Conservation (phyloP, 2,888 invertebrate species). For the Gerris lacustris region DNA sequence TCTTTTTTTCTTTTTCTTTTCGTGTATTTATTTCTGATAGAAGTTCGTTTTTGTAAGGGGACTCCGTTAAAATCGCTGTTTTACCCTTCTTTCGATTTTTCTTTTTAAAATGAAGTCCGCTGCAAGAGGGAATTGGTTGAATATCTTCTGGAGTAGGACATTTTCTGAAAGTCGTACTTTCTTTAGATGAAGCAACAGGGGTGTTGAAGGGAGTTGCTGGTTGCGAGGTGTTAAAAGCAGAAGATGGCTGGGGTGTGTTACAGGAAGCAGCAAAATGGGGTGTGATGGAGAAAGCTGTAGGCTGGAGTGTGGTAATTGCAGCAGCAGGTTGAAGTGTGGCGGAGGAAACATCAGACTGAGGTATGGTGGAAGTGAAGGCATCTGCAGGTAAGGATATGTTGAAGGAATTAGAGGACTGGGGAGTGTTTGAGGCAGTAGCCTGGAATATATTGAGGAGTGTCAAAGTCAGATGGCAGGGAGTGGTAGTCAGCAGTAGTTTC, state of each 20-base stretch:
- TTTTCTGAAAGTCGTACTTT: conserved; percentile 8
- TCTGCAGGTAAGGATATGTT: too few relatives aligned
- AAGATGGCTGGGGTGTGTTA: conserved; percentile 2
- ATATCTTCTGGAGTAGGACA: not conserved
- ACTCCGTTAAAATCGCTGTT: not conserved
- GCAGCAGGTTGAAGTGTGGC: not conserved
- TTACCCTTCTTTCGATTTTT: not conserved
- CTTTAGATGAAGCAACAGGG: conserved; percentile 8
- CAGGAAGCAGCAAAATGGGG: conserved; percentile 1
- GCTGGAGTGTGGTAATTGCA: not conserved
- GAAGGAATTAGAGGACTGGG: too few relatives aligned
- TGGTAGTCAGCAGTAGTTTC: too few relatives aligned
- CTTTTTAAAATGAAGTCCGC: conserved; percentile 4
- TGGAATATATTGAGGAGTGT: not conserved
- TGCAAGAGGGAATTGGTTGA: conserved; percentile 4
- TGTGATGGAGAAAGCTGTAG: not conserved
- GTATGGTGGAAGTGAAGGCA: too few relatives aligned
- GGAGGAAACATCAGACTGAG: not conserved
- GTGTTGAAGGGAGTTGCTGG: not conserved
- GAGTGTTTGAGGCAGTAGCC: not conserved
- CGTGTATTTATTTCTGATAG: conserved; percentile 5
- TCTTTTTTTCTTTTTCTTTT: conserved; percentile 10
- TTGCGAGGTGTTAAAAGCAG: not conserved
- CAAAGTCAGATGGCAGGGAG: too few relatives aligned
- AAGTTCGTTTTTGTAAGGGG: not conserved